Conservation (phyloP, 2,113 vertebrate species). For the Ginglymostoma cirratum region DNA sequence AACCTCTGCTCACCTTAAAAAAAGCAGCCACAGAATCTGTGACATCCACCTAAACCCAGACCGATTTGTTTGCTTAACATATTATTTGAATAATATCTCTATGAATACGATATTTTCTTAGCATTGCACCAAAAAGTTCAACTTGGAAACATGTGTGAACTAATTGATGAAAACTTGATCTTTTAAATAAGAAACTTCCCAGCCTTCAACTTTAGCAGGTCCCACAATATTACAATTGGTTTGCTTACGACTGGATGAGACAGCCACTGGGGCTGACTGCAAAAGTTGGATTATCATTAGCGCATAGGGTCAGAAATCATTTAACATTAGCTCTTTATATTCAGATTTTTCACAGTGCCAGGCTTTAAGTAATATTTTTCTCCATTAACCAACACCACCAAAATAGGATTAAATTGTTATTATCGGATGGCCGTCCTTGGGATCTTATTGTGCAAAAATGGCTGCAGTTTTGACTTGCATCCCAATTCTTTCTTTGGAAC, state of each 20-base stretch:
- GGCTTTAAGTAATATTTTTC: background rate
- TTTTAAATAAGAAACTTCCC: background rate
- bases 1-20: background rate
- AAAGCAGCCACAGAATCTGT: background rate
- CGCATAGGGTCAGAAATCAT: background rate
- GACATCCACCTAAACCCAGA: background rate
- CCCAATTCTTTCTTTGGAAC: background rate
- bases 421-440: background rate
- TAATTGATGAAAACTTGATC: background rate
- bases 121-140: background rate
- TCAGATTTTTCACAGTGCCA: background rate
- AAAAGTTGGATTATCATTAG: background rate
- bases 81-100: background rate
- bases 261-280: background rate
- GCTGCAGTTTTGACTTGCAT: background rate
- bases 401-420: background rate
- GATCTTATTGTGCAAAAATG: background rate
- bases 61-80: background rate
- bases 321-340: background rate
- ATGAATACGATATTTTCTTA: background rate
- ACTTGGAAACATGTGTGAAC: background rate
- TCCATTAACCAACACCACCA: background rate
- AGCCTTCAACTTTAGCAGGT: background rate
- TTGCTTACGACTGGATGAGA: background rate
- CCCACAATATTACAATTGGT: background rate